A percentile compares a stretch with the other conserved stretches of the same genome.
Evolutionary conservation across 2,113 vertebrate species (phyloP).

Genomic region (Neodon shergylaensis): DNA sequence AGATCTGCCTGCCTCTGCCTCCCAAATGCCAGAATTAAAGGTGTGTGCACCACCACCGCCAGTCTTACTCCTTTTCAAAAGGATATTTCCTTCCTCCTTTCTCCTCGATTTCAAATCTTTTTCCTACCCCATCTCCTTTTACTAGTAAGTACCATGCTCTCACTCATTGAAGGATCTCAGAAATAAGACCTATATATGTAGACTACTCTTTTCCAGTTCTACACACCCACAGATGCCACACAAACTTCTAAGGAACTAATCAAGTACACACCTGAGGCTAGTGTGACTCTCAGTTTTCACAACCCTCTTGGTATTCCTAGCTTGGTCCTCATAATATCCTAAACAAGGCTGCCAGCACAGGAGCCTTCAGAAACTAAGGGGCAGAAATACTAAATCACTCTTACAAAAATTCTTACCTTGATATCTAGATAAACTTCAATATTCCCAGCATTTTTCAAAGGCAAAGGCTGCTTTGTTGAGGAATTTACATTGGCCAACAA

Average conservation of each 20-base stretch:
- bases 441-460: constrained; percentile 97
- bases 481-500: constrained; percentile 88
- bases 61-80: not conserved
- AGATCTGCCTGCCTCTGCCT: not conserved
- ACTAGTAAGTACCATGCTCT: not conserved
- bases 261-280: not conserved
- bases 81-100: not conserved
- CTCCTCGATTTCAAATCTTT: not conserved
- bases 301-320: not conserved
- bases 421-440: constrained; percentile 92
- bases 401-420: constrained; percentile 86
- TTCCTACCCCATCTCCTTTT: not conserved
- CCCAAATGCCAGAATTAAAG: not conserved
- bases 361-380: not conserved
- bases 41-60: not conserved
- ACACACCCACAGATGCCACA: not conserved
- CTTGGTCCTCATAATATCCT: not conserved
- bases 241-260: not conserved
- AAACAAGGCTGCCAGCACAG: not conserved
- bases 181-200: not conserved
- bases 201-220: not conserved
- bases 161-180: not conserved
- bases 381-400: not conserved
- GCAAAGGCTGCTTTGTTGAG: constrained; percentile 89
- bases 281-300: not conserved